These are phyloP conservation scores for Corvus hawaiiensis DNA, from an alignment of 2,113 vertebrate species.

Conservation along the genomic window DNA sequence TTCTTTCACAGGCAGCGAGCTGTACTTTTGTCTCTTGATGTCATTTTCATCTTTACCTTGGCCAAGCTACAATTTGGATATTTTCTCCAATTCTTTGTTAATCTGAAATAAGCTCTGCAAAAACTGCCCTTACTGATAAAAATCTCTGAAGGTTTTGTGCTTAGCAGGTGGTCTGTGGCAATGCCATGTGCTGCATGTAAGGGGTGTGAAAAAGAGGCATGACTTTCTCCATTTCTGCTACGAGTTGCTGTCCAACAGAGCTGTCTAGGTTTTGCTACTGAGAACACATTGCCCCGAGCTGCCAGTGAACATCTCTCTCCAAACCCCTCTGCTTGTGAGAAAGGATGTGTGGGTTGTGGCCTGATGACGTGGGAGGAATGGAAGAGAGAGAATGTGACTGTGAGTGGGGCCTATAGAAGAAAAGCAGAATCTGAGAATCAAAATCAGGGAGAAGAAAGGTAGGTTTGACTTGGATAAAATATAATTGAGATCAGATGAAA, in stretches of 20 bases:
- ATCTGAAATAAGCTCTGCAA: background rate
- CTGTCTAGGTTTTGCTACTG: background rate
- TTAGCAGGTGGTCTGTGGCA: background rate
- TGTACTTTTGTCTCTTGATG: background rate
- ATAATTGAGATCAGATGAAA: background rate
- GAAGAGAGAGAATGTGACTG: background rate
- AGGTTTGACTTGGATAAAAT: background rate
- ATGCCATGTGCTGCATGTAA: background rate
- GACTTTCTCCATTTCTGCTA: background rate
- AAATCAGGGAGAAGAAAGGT: background rate
- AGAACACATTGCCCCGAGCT: background rate
- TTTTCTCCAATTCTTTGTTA: background rate
- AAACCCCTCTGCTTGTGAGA: background rate
- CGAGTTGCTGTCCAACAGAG: background rate
- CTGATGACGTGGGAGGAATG: background rate
- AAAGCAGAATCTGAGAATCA: background rate
- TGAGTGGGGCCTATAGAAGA: background rate
- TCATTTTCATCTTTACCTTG: background rate
- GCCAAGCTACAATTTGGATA: background rate
- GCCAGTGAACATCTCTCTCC: background rate
- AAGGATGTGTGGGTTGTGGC: background rate
- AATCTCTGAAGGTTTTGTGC: background rate
- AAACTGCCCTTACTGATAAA: background rate
- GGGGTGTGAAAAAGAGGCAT: background rate
- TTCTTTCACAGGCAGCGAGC: background rate